phyloP scores from a whole-genome alignment of 1,140 invertebrate genomes.

The Pseudomyrmex gracilis region DNA sequence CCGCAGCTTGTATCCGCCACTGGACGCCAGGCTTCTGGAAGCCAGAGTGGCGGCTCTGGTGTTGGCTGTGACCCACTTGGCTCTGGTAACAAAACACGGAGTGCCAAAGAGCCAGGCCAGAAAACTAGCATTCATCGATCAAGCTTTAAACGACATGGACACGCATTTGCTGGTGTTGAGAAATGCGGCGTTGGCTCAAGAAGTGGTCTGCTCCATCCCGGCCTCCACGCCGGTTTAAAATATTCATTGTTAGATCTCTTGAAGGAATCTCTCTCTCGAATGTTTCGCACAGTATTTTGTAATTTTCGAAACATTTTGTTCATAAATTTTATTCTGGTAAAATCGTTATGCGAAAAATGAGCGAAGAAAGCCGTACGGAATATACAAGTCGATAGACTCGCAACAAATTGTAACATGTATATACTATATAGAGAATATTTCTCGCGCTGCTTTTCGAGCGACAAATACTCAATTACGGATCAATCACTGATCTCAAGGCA shows the following conservation, averaged over 20 bases:
- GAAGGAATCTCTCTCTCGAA: conserved; percentile 1
- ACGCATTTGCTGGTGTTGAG: conserved; percentile 87
- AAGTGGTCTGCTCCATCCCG: conserved; percentile 84
- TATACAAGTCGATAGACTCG: conserved; percentile 3
- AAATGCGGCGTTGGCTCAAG: conserved; percentile 86
- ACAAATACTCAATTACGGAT: conserved; percentile 1
- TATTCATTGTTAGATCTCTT: neutral
- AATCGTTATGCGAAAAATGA: no score
- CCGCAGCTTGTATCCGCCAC: conserved; percentile 90
- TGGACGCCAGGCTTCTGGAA: conserved; percentile 90
- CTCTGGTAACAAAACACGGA: conserved; percentile 86
- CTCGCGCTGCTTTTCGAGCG: neutral
- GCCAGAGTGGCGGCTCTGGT: conserved; percentile 90
- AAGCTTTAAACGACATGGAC: conserved; percentile 90
- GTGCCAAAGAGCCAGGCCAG: conserved; percentile 84
- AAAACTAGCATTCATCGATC: conserved; percentile 88
- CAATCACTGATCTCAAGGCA: conserved; percentile 59
- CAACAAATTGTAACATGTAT: conserved; percentile 2
- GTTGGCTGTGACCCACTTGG: conserved; percentile 90
- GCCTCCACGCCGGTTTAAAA: conserved; percentile 80
- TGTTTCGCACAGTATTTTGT: conserved; percentile 29
- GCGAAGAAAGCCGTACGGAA: conserved; percentile 12
- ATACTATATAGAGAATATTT: neutral
- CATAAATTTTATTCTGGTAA: neutral
- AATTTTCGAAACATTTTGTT: conserved; percentile 5